These are phyloP conservation scores for Simalia tracyae DNA, from an alignment of 2,797 vertebrate genomes.

Conservation along the genomic window DNA sequence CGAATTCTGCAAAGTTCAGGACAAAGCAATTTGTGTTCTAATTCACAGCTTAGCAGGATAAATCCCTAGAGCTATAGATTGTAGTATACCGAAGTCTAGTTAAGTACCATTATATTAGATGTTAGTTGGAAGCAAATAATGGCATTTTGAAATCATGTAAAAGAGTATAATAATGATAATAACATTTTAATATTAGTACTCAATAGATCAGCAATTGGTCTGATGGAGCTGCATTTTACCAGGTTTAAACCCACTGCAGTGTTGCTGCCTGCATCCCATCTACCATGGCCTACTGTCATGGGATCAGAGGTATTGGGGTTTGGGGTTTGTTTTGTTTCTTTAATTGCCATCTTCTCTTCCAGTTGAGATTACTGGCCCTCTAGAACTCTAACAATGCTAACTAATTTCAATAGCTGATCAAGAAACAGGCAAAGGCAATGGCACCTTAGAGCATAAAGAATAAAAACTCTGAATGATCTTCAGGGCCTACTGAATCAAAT, in stretches of 20 bases:
- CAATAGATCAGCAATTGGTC: neutral
- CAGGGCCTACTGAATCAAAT: neutral
- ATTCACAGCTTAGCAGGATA: neutral
- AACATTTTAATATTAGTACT: neutral
- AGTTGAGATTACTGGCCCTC: no score
- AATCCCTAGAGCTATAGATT: neutral
- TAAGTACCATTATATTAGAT: neutral
- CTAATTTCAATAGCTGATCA: neutral
- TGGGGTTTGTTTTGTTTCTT: neutral
- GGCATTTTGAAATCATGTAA: neutral
- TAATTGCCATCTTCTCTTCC: neutral
- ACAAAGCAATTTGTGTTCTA: neutral
- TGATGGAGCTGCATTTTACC: slow-evolving; percentile 20
- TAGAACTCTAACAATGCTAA: neutral
- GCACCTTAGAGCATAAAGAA: neutral
- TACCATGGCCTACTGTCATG: slow-evolving; percentile 37
- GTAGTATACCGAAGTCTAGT: neutral
- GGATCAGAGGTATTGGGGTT: slow-evolving; percentile 38
- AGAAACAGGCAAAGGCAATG: neutral
- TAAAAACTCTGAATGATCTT: neutral
- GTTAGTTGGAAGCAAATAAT: neutral
- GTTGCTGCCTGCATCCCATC: slow-evolving; percentile 52
- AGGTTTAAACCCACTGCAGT: slow-evolving; percentile 63
- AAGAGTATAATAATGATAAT: neutral
- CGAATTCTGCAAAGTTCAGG: neutral